phyloP scores from a whole-genome alignment of 2,888 invertebrate species.

The Bembecia ichneumoniformis region DNA sequence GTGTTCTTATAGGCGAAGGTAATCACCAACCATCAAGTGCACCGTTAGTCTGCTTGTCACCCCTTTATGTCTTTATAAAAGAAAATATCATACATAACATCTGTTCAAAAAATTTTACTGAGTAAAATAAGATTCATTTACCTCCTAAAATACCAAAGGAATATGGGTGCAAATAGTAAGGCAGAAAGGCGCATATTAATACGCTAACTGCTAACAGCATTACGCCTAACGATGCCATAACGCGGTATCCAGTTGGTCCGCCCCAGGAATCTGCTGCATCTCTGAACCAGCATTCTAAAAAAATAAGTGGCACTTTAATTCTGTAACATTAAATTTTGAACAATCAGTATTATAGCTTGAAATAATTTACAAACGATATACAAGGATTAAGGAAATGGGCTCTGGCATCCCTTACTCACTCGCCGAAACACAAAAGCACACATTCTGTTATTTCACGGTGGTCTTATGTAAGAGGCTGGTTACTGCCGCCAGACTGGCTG shows the following conservation, averaged over 20 bases:
- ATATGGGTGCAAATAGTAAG: constrained; percentile 37
- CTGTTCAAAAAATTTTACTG: not conserved
- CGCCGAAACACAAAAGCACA: too few relatives aligned
- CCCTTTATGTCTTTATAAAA: not conserved
- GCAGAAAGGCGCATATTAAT: constrained; percentile 40
- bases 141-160: constrained; percentile 54
- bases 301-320: not conserved
- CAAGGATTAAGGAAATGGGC: too few relatives aligned
- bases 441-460: too few relatives aligned
- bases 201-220: constrained; percentile 36
- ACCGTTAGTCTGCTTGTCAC: too few relatives aligned
- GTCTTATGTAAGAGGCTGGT: too few relatives aligned
- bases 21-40: too few relatives aligned
- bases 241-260: constrained; percentile 44
- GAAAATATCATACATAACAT: not conserved
- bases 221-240: constrained; percentile 49
- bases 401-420: too few relatives aligned
- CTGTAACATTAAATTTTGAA: too few relatives aligned
- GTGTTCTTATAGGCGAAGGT: too few relatives aligned
- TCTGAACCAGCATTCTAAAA: constrained; percentile 65
- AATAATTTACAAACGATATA: too few relatives aligned
- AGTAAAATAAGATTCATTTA: constrained; percentile 14
- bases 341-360: too few relatives aligned
- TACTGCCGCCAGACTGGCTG: too few relatives aligned
- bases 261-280: constrained; percentile 67